Evolutionary conservation across 1,140 invertebrate species (phyloP), one percentile per base, ranked within the genome.

Genomic region (Augochlora pura): DNA sequence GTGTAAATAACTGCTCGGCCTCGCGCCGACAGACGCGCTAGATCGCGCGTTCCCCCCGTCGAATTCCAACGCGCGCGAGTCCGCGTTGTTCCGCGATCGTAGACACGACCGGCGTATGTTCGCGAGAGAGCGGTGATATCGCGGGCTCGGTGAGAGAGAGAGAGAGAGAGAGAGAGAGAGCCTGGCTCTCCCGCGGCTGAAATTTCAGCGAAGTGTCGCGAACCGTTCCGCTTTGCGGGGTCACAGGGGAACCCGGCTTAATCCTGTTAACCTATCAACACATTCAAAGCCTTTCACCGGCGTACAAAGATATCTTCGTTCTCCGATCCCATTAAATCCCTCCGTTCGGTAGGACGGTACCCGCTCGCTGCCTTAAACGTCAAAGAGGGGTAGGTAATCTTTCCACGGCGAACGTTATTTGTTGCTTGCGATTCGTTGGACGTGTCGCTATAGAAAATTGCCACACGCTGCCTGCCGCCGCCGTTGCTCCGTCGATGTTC

Each of bases 181-280:
- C n/a, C n/a, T n/a, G n/a, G n/a, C n/a, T n/a, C n/a, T n/a, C 21
- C n/a, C 21, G 14, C 54, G 0, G 42, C 12, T 46, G 67, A 70
- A 81, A 77, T 85, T 82, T 78, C 25, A 49, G n/a, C 74, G 67
- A 65, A 60, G 84, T 46, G 70, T 75, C 84, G 18, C n/a, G 83
- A 69, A 76, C 71, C 82, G 77, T 85, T 46, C 74, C 82, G 60
- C 81, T 75, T 73, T 68, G 72, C 74, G 64, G 75, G 80, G 79
- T 79, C 80, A 75, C 79, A 46, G 59, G 54, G 70, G 73, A 85
- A 81, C 73, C 82, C 83, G 77, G 63, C 71, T 83, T 86, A 80
- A 86, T 86, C 85, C 81, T 80, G 80, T 86, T 86, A 86, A 86
- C 84, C 84, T 85, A 86, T 86, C 85, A 85, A 86, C 85, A 86